Evolutionary conservation across 2,113 vertebrate genomes (phyloP).

Genomic region (Falco punctatus): DNA sequence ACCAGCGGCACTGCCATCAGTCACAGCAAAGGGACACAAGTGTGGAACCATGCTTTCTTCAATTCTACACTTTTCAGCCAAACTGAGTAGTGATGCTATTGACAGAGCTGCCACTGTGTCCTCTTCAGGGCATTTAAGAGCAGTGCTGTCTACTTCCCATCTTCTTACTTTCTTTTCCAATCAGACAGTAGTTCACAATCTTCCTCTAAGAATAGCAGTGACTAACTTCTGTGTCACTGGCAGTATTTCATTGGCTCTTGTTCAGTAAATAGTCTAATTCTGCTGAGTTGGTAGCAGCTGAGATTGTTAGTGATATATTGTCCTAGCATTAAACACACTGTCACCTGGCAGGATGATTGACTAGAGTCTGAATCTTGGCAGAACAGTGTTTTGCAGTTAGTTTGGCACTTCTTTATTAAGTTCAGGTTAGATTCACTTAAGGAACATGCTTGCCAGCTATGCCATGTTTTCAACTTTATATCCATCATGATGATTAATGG

Average conservation of each 20-base stretch:
- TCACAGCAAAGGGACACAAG: neutral
- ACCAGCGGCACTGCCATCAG: neutral
- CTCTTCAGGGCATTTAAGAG: neutral
- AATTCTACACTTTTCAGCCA: neutral
- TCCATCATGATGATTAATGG: slow-evolving; percentile 56
- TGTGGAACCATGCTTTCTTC: fast-evolving
- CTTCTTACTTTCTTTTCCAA: neutral
- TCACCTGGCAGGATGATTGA: slow-evolving; percentile 62
- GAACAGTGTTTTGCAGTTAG: slow-evolving; percentile 35
- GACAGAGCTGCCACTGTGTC: neutral
- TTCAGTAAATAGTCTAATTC: slow-evolving; percentile 28
- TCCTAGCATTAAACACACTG: slow-evolving; percentile 22
- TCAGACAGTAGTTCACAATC: neutral
- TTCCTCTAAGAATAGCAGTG: neutral
- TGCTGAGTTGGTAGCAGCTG: slow-evolving; percentile 52
- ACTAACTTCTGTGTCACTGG: neutral
- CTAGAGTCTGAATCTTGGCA: slow-evolving; percentile 44
- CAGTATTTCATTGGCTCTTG: neutral
- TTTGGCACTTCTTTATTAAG: slow-evolving; percentile 64
- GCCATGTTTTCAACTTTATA: slow-evolving; percentile 12
- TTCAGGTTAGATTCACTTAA: slow-evolving; percentile 67
- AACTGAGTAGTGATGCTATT: neutral
- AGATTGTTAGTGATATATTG: slow-evolving; percentile 48
- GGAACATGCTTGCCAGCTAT: slow-evolving; percentile 34
- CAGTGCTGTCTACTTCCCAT: neutral